Percentiles rank a stretch among this genome's conserved stretches.
Conservation (phyloP, 2,888 invertebrate species). For the Standfussiana lucernea region DNA sequence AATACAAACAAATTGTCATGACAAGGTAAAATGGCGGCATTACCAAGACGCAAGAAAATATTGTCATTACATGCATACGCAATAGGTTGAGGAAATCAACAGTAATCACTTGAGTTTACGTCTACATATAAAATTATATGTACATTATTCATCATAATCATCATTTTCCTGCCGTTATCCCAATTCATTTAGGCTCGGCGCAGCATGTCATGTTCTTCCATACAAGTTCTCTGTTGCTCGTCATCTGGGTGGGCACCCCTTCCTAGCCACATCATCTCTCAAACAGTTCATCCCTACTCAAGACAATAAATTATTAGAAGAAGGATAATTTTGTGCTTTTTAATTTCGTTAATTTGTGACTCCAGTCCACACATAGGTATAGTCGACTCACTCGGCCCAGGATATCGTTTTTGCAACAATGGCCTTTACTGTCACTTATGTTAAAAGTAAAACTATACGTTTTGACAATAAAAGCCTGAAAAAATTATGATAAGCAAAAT, state of each 20-base stretch:
- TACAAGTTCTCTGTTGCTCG: not conserved
- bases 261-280: not conserved
- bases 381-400: not conserved
- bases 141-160: not conserved
- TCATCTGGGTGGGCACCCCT: not conserved
- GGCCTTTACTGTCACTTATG: not conserved
- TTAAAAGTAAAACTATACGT: not conserved
- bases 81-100: constrained; percentile 9
- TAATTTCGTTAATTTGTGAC: not conserved
- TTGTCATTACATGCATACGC: not conserved
- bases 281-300: not conserved
- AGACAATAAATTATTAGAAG: not conserved
- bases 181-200: not conserved
- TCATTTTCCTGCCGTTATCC: not conserved
- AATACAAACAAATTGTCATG: not conserved
- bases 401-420: not conserved
- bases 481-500: constrained; percentile 10
- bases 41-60: constrained; percentile 7
- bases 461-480: constrained; percentile 14
- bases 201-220: not conserved
- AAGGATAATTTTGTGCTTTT: not conserved
- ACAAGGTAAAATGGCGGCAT: not conserved
- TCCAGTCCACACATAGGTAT: not conserved
- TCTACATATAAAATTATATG: not conserved
- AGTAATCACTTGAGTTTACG: not conserved